phyloP scores from a whole-genome alignment of 2,113 vertebrate genomes.

The Pollachius pollachius region DNA sequence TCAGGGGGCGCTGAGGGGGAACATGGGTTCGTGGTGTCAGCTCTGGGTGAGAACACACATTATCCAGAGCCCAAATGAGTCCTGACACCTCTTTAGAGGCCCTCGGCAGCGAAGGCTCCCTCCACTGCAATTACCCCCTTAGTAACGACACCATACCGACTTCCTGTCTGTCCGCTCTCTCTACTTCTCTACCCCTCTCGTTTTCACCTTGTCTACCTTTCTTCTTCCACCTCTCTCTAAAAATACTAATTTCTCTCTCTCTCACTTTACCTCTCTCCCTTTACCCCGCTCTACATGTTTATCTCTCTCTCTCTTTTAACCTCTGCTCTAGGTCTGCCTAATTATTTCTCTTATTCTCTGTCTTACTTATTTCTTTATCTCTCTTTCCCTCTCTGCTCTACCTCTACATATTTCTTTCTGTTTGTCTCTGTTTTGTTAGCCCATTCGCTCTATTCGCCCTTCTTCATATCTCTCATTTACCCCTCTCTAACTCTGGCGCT shows the following conservation, averaged over 20 bases:
- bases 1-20: slow-evolving; percentile 4
- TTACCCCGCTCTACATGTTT: slow-evolving; percentile 41
- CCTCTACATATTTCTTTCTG: slow-evolving; percentile 22
- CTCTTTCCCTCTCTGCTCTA: slow-evolving; percentile 9
- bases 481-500: slow-evolving; percentile 40
- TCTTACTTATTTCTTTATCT: not conserved
- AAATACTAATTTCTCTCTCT: no score
- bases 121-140: slow-evolving; percentile 69
- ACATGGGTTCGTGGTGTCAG: slow-evolving; percentile 71
- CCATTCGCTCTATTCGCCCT: no score
- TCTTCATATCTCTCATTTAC: slow-evolving; percentile 15
- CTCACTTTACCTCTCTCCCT: not conserved
- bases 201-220: not conserved
- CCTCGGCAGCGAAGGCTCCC: slow-evolving; percentile 68
- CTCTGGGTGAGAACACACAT: slow-evolving; percentile 79
- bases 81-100: slow-evolving; percentile 76
- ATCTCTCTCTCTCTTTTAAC: no score
- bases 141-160: slow-evolving; percentile 71
- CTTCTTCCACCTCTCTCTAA: no score
- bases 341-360: not conserved
- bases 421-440: no score
- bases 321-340: slow-evolving; percentile 12
- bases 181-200: slow-evolving; percentile 28
- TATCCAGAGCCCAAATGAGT: slow-evolving; percentile 77
- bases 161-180: slow-evolving; percentile 63